Evolutionary conservation across 2,113 vertebrate genomes (phyloP).

Genomic region (Eonycteris spelaea): DNA sequence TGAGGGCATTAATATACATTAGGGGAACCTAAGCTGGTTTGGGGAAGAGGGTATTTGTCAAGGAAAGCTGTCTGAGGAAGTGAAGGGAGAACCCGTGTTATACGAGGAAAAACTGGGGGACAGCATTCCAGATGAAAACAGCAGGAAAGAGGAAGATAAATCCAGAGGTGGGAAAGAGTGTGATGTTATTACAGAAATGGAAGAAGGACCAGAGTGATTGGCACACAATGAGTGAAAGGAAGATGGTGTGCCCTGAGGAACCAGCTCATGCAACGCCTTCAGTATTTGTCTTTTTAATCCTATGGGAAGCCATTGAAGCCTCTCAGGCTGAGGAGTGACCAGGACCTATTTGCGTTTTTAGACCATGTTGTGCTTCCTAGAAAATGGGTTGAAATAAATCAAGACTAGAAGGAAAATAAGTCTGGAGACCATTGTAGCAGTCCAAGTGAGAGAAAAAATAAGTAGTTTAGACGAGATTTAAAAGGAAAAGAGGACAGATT

Average conservation of each 20-base stretch:
- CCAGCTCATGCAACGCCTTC: background rate
- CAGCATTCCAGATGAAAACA: background rate
- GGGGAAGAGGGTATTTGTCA: background rate
- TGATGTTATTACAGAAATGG: background rate
- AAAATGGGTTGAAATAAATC: background rate
- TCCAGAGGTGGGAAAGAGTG: background rate
- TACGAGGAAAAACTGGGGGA: background rate
- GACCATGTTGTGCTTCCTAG: background rate
- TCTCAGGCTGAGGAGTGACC: background rate
- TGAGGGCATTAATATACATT: background rate
- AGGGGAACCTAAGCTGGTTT: background rate
- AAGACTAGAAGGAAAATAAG: background rate
- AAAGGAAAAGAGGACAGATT: background rate
- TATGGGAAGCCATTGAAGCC: background rate
- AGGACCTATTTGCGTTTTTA: background rate
- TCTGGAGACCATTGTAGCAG: background rate
- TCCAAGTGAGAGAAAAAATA: background rate
- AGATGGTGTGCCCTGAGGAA: background rate
- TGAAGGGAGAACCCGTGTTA: background rate
- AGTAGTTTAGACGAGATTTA: background rate
- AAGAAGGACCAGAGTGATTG: background rate
- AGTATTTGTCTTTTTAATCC: background rate
- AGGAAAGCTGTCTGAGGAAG: background rate
- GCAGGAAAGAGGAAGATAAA: background rate
- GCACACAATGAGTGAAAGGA: background rate